A percentile compares a stretch with the other conserved stretches of the same genome.
Conservation (phyloP, 2,888 invertebrate species). For the Acheta domesticus region DNA sequence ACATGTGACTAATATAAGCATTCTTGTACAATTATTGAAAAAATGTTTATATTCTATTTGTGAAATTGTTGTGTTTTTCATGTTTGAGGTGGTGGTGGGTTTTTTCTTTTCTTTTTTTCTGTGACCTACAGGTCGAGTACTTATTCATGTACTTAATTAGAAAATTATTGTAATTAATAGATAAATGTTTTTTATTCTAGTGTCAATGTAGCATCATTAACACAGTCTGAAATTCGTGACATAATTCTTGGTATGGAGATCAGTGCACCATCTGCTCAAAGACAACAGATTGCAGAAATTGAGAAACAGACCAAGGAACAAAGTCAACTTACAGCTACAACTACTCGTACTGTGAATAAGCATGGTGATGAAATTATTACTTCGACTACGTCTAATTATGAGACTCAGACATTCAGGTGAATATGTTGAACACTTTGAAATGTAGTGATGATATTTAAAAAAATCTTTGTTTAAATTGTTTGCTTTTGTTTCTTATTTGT, state of each 20-base stretch:
- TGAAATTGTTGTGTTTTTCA: not conserved
- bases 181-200: constrained; percentile 46
- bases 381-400: constrained; percentile 97
- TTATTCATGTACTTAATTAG: not conserved
- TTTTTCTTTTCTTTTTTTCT: not conserved
- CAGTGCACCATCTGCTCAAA: constrained; percentile 96
- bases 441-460: constrained; percentile 29
- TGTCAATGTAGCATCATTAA: constrained; percentile 97
- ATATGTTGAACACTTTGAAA: not conserved
- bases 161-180: not conserved
- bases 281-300: constrained; percentile 99
- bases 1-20: too few relatives aligned
- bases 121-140: not conserved
- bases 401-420: constrained; percentile 85
- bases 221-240: constrained; percentile 98
- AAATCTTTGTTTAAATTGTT: not conserved
- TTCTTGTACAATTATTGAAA: too few relatives aligned
- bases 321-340: constrained; percentile 95
- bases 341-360: constrained; percentile 97
- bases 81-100: not conserved
- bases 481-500: constrained; percentile 30
- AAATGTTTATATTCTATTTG: not conserved
- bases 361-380: constrained; percentile 99
- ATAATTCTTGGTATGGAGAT: constrained; percentile 99
- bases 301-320: constrained; percentile 99